phyloP scores from a whole-genome alignment of 2,888 invertebrate genomes.

The Cheilosia impressa region DNA sequence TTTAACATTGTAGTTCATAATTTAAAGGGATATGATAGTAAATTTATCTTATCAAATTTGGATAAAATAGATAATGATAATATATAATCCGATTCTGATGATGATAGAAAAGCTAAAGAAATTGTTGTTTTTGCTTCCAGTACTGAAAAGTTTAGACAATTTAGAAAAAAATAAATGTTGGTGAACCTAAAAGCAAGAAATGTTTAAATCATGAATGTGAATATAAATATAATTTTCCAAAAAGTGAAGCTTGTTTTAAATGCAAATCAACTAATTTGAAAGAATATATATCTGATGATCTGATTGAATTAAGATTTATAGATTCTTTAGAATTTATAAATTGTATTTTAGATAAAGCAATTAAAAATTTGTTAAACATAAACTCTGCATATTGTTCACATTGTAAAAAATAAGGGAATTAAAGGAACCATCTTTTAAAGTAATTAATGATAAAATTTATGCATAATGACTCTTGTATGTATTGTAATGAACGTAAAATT shows the following conservation, averaged over 20 bases:
- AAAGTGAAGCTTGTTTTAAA: too few relatives aligned
- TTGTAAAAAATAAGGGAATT: background rate
- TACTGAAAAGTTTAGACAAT: too few relatives aligned
- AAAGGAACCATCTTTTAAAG: conserved; percentile 27
- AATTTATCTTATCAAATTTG: too few relatives aligned
- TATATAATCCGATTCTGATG: too few relatives aligned
- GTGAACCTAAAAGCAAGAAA: conserved; percentile 10
- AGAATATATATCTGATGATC: background rate
- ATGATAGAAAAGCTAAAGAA: too few relatives aligned
- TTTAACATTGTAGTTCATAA: too few relatives aligned
- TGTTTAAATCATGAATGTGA: conserved; percentile 16
- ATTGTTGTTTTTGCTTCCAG: too few relatives aligned
- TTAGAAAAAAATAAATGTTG: background rate
- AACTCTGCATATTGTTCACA: conserved; percentile 10
- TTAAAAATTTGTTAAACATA: conserved; percentile 32
- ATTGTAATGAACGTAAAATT: too few relatives aligned
- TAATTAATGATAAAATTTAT: conserved; percentile 21
- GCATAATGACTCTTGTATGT: conserved; percentile 8
- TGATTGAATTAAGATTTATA: conserved; percentile 37
- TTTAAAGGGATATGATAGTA: too few relatives aligned
- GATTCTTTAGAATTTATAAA: conserved; percentile 37
- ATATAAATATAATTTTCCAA: background rate
- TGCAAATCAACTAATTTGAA: background rate
- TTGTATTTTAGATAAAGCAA: conserved; percentile 24
- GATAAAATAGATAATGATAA: too few relatives aligned